These are phyloP conservation scores for Helicoverpa zea DNA, from an alignment of 1,140 invertebrate species.

Conservation along the genomic window DNA sequence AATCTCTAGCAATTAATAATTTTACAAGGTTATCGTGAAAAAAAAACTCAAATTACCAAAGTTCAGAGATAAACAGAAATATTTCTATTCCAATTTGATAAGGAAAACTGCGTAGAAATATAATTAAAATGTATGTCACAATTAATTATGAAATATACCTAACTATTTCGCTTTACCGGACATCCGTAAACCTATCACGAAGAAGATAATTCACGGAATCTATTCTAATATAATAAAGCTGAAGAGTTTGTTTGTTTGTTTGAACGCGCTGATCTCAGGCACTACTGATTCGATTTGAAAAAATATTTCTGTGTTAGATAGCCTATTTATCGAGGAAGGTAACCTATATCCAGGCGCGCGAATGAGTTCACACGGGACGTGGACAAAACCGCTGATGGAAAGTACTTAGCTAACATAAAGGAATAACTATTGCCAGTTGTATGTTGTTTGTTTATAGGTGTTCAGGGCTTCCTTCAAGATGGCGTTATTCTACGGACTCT, in stretches of 20 bases:
- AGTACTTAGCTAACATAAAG: not conserved
- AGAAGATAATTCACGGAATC: too few species aligned
- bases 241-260: too few species aligned
- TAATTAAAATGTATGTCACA: not conserved
- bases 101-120: not conserved
- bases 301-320: too few species aligned
- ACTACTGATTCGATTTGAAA: too few species aligned
- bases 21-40: not conserved
- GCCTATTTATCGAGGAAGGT: too few species aligned
- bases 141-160: not conserved
- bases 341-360: too few species aligned
- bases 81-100: not conserved
- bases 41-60: not conserved
- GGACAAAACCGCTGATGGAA: too few species aligned
- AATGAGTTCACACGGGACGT: too few species aligned
- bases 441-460: slow-evolving; percentile 88
- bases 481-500: slow-evolving; percentile 98
- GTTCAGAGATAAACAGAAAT: not conserved
- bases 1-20: not conserved
- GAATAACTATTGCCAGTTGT: not conserved
- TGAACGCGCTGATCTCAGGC: too few species aligned
- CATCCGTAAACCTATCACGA: too few species aligned
- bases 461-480: slow-evolving; percentile 98
- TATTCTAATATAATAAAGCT: too few species aligned
- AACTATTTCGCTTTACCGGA: too few species aligned